Evolutionary conservation across 2,113 vertebrate genomes (phyloP), one percentile per base, ranked within the genome.

Genomic region (Vulpes ferrilata): DNA sequence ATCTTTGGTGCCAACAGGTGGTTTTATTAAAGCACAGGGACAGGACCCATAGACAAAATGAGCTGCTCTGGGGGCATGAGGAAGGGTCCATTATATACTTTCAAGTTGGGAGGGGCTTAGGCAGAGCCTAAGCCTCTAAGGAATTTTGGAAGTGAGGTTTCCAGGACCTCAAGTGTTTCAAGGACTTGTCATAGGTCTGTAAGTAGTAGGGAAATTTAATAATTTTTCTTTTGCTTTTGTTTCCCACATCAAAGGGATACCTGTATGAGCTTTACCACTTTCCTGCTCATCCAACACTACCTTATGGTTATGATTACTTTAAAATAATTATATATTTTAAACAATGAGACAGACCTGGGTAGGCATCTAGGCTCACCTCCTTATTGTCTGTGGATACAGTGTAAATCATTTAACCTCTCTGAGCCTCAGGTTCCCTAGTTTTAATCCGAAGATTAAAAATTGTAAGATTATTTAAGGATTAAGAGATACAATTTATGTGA

Each of bases 291-390:
- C 23, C 19, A 69, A 1, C 53, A 17, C 15, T 38, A 84, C 8
- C 30, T 84, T 93, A 57, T 96, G 65, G 25, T 81, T 94, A 64
- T 67, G 51, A 87, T 17, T 93, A 48, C 17, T 78, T 96, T 90
- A 64, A 94, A 84, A 59, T 30, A 73, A 83, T 51, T 67, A 25
- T 3, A 1, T 78, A n/a, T 89, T 95, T 71, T 65, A 60, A 67
- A 88, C 4, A 57, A 23, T 88, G 19, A 69, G 43, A 57, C 19
- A 90, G 30, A 92, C 0, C 7, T 69, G 30, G 2, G 3, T 88
- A n/a, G 0, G 60, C 2, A 73, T 71, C 25, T 23, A 65, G 5
- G 1, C 11, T 57, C 5, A 59, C 59, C 17, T 91, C 16, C 15
- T 60, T 88, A 43, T 27, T 76, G 35, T 60, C 53, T 74, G 1